phyloP scores from a whole-genome alignment of 2,888 invertebrate genomes.

The Netelia virgata region DNA sequence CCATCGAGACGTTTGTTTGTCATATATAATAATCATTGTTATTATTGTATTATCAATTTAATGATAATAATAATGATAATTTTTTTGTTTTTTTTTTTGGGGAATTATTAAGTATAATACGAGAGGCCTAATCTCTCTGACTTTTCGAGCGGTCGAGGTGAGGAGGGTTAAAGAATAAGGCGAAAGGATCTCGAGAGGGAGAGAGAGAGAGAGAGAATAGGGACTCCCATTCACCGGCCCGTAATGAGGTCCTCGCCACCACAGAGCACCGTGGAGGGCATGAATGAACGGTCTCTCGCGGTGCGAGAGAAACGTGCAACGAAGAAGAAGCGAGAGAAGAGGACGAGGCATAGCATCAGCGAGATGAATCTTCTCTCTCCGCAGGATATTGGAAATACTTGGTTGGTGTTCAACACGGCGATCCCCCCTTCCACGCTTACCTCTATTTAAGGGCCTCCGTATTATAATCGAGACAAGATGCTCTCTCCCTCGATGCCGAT shows the following conservation, averaged over 20 bases:
- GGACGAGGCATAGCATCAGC: slow-evolving; percentile 42
- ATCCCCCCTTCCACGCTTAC: slow-evolving; percentile 56
- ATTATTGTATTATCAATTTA: too few species aligned
- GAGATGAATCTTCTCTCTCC: slow-evolving; percentile 80
- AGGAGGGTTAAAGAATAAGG: too few species aligned
- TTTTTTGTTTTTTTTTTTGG: too few species aligned
- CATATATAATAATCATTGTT: too few species aligned
- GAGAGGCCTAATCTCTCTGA: too few species aligned
- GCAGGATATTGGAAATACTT: slow-evolving; percentile 85
- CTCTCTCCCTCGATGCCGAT: slow-evolving; percentile 11
- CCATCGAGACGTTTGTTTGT: too few species aligned
- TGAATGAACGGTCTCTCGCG: slow-evolving; percentile 78
- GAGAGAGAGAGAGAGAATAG: slow-evolving; percentile 66
- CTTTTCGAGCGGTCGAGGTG: too few species aligned
- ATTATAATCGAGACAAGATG: slow-evolving; percentile 80
- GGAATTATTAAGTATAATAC: too few species aligned
- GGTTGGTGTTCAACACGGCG: slow-evolving; percentile 82
- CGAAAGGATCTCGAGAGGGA: slow-evolving; percentile 4
- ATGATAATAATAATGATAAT: too few species aligned
- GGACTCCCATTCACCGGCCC: slow-evolving; percentile 79
- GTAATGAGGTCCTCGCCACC: slow-evolving; percentile 84
- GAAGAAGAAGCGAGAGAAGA: slow-evolving; percentile 59
- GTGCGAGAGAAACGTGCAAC: slow-evolving; percentile 17
- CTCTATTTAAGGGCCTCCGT: slow-evolving; percentile 70
- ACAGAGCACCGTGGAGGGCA: slow-evolving; percentile 73